Conservation (phyloP, 1,140 invertebrate species). For the Eubasilissa regina region DNA sequence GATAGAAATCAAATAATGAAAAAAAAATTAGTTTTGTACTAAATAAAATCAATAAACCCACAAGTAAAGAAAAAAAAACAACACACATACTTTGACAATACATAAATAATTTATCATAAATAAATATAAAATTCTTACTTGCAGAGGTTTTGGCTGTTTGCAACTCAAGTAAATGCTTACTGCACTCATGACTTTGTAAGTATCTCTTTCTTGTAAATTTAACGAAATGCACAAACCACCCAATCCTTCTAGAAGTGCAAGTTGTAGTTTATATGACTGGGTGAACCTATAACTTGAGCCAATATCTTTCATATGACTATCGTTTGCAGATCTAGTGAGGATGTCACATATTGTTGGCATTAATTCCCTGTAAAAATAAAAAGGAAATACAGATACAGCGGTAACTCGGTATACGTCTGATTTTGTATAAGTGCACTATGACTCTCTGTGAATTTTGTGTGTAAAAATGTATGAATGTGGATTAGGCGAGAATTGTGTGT, state of each 20-base stretch:
- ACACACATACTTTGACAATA: too few species aligned
- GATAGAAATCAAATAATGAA: too few species aligned
- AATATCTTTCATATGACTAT: slow-evolving; percentile 75
- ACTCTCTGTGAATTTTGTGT: too few species aligned
- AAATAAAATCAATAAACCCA: too few species aligned
- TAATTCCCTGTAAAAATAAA: slow-evolving; percentile 74
- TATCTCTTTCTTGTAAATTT: slow-evolving; percentile 68
- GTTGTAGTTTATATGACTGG: slow-evolving; percentile 76
- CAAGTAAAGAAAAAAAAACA: too few species aligned
- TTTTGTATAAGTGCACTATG: too few species aligned
- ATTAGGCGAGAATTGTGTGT: too few species aligned
- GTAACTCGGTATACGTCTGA: too few species aligned
- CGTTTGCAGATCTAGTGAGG: slow-evolving; percentile 69
- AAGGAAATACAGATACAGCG: not conserved
- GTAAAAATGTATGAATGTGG: too few species aligned
- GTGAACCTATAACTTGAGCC: slow-evolving; percentile 75
- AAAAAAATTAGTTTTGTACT: too few species aligned
- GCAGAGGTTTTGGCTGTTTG: slow-evolving; percentile 75
- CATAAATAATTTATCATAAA: too few species aligned
- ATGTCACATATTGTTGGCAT: slow-evolving; percentile 74
- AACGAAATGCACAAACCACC: slow-evolving; percentile 71
- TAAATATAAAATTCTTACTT: slow-evolving; percentile 69
- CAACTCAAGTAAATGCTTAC: slow-evolving; percentile 73
- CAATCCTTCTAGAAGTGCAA: slow-evolving; percentile 72
- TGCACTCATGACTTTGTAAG: slow-evolving; percentile 69